Evolutionary conservation across 1,140 invertebrate genomes (phyloP), one percentile per base, ranked within the genome.

Genomic region (Zaprionus ornatus): DNA sequence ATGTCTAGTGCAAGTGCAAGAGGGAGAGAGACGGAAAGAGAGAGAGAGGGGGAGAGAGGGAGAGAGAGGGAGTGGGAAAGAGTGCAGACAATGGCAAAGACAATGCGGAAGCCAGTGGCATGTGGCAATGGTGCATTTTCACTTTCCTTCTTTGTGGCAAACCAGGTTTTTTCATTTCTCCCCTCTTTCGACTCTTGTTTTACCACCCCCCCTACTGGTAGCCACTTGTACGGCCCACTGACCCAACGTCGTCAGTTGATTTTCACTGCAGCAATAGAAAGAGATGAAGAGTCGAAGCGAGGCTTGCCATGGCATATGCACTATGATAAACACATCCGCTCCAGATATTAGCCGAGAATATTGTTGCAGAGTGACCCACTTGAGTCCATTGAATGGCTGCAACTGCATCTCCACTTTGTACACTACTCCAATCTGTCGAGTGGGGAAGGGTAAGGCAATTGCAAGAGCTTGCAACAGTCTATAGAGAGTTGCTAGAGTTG

Each of bases 351-450:
- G 79, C 48, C 66, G 63, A 68, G 70, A 74, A 72, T 76, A 80
- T 77, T 74, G 82, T 82, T 85, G 73, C 65, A 67, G 60, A 71
- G 83, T 87, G 82, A 87, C 83, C 79, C 79, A 86, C 80, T 87
- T 87, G 70, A 52, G 25, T 17, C 9, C 50, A 61, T 67, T 60
- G 48, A 54, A 45, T 60, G 12, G 48, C 71, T 35, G 21, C 57
- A 65, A 63, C 66, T 74, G 57, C 59, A 74, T 6, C n/a, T 15
- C 1, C 3, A 2, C 6, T 17, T 10, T 2, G 7, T 3, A 12
- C 13, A 12, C 23, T 35, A 55, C 55, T 37, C 50, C 17, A 73
- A 25, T 65, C 9, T 10, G 29, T 32, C 0, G 3, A 32, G 29
- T 3, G 29, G 9, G 9, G 10, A 9, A 2, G 27, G 2, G 9